phyloP scores from a whole-genome alignment of 2,888 invertebrate genomes.

The Erpobdella octoculata region DNA sequence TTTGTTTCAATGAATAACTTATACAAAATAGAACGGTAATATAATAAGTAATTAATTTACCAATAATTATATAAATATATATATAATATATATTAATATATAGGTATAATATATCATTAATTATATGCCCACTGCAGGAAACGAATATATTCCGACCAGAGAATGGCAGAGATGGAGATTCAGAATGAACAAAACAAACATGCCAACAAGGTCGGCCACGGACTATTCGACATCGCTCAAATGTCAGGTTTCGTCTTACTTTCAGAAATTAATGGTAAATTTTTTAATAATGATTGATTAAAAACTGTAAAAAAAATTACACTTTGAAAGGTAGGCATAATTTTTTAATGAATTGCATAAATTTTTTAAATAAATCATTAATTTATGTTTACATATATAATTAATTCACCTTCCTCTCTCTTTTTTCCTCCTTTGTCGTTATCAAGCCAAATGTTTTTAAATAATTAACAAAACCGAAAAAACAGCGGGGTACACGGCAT shows the following conservation, averaged over 20 bases:
- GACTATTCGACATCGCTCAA: neutral
- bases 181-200: neutral
- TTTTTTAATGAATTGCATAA: too few species aligned
- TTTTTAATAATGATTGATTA: neutral
- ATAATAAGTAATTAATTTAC: neutral
- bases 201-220: neutral
- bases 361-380: too few species aligned
- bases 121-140: neutral
- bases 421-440: too few species aligned
- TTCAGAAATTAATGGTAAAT: neutral
- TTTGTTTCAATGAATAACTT: too few species aligned
- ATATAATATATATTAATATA: neutral
- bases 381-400: too few species aligned
- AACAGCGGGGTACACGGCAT: too few species aligned
- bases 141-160: conserved; percentile 3
- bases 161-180: neutral
- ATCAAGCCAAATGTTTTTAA: too few species aligned
- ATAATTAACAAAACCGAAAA: too few species aligned
- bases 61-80: neutral
- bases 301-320: too few species aligned
- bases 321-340: too few species aligned
- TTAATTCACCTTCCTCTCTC: too few species aligned
- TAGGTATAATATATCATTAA: neutral
- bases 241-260: neutral
- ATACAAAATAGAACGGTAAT: neutral